Conservation (phyloP, 2,888 invertebrate species). For the Synergus japonicus region DNA sequence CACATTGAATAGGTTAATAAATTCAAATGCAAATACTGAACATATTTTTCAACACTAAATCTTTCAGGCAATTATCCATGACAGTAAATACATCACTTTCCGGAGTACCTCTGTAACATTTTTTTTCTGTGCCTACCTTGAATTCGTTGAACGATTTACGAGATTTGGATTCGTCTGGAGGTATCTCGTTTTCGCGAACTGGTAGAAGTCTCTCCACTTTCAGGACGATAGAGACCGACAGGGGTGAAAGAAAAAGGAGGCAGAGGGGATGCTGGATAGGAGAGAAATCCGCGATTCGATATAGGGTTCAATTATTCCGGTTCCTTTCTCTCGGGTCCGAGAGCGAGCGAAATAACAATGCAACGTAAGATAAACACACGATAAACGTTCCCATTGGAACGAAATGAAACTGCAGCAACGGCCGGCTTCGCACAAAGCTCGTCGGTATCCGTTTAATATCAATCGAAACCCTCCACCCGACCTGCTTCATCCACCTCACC, state of each 20-base stretch:
- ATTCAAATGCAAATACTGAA: not conserved
- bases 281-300: conserved; percentile 63
- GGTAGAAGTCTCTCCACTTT: conserved; percentile 8
- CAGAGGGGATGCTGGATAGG: conserved; percentile 48
- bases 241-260: conserved; percentile 44
- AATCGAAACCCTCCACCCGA: conserved; percentile 45
- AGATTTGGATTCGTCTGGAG: conserved; percentile 38
- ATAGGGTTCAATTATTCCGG: conserved; percentile 69
- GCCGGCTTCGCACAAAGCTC: conserved; percentile 49
- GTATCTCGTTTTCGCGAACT: conserved; percentile 37
- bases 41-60: not conserved
- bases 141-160: conserved; percentile 37
- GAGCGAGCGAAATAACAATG: conserved; percentile 68
- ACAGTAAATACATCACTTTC: conserved; percentile 37
- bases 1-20: not conserved
- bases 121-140: conserved; percentile 29
- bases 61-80: conserved; percentile 22
- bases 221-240: conserved; percentile 18
- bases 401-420: conserved; percentile 65
- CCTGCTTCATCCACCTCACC: conserved; percentile 10
- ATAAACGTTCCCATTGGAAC: conserved; percentile 65
- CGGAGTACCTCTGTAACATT: conserved; percentile 16
- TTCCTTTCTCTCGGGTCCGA: conserved; percentile 59
- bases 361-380: conserved; percentile 70
- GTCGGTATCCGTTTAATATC: conserved; percentile 52